Evolutionary conservation across 1,140 invertebrate genomes (phyloP), one percentile per base, ranked within the genome.

Genomic region (Pseudoatta argentina): DNA sequence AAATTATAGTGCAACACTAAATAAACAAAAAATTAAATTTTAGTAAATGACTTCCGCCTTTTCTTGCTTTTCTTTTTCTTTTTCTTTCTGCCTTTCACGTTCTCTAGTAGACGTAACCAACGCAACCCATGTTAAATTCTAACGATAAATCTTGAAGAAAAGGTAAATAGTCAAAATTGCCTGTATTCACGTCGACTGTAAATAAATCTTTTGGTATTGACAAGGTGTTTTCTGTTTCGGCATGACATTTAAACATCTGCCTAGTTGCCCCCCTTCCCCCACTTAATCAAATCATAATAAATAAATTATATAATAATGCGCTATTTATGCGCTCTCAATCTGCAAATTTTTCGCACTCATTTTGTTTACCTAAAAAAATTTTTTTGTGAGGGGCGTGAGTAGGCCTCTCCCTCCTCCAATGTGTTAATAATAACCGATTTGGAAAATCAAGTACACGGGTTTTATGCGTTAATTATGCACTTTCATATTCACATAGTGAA

Each of bases 151-250:
- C 72, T 75, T 63, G 21, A 48, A 77, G 30, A n/a, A 18, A 44
- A 57, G 39, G 27, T n/a, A 87, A 87, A 87, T 83, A 83, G 64
- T 71, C 14, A 39, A 71, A 82, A 83, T 71, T 59, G 63, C 34
- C 16, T n/a, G 39, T 48, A 24, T 67, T 8, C 10, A 18, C 30
- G 14, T 24, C 18, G 53, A 51, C 57, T 55, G 55, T 55, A 12
- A 73, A 79, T 71, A 90, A 75, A 87, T 77, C 34, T 2, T 24
- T 12, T 12, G 51, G 78, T 75, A 88, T 73, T 89, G 64, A 64
- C 21, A 71, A 7, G 24, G 1, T 44, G 12, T 39, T 83, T 24
- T 57, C 44, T 24, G 51, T 27, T 8, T 63, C 30, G 24, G 16
- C 5, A 16, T 24, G 10, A 64, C 8, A 24, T 51, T 18, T 24